phyloP scores from a whole-genome alignment of 2,888 invertebrate genomes.

The Chalcis sispes region DNA sequence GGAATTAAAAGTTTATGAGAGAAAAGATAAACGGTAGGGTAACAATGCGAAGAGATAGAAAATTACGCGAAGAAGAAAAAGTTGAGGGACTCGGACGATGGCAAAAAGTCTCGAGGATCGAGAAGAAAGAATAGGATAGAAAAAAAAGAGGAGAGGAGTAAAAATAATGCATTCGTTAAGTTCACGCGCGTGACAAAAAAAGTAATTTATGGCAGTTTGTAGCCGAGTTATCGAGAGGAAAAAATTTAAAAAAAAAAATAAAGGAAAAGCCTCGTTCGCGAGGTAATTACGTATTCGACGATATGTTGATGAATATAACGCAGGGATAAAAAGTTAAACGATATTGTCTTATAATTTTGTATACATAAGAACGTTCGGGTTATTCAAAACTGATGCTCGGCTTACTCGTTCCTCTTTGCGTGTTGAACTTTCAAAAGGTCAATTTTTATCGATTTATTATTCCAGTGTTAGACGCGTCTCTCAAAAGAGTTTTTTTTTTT shows the following conservation, averaged over 20 bases:
- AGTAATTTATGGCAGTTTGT: constrained; percentile 30
- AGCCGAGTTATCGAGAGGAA: too few species aligned
- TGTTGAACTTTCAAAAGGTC: too few species aligned
- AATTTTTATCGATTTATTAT: too few species aligned
- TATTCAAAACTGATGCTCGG: too few species aligned
- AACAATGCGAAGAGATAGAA: constrained; percentile 23
- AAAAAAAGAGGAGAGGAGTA: neutral
- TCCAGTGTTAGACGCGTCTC: too few species aligned
- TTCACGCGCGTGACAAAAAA: neutral
- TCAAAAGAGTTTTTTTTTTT: too few species aligned
- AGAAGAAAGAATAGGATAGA: too few species aligned
- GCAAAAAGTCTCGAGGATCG: neutral
- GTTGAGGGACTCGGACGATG: constrained; percentile 1
- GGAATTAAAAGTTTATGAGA: constrained; percentile 24
- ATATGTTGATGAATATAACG: too few species aligned
- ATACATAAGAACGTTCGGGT: too few species aligned
- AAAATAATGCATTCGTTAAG: neutral
- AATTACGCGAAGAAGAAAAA: constrained; percentile 22
- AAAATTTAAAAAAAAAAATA: too few species aligned
- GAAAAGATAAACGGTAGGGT: neutral
- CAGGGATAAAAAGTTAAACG: constrained; percentile 1
- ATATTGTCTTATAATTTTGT: neutral
- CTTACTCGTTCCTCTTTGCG: too few species aligned
- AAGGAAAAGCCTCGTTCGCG: constrained; percentile 10
- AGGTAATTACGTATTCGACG: too few species aligned